Conservation (phyloP, 2,113 vertebrate species). For the Onychostoma macrolepis region DNA sequence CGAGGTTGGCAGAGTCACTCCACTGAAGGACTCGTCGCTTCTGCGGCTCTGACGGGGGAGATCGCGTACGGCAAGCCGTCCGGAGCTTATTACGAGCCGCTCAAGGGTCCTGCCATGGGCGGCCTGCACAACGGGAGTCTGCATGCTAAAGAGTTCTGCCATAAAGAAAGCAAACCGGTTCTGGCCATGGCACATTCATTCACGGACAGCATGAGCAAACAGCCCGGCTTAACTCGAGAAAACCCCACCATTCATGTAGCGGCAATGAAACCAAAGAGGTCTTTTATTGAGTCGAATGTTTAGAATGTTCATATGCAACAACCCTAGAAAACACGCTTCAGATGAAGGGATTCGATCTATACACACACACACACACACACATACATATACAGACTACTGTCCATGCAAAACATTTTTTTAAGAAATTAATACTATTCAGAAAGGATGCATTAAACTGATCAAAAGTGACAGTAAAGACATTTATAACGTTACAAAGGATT, state of each 20-base stretch:
- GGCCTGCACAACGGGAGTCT: conserved; percentile 79
- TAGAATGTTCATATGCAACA: conserved; percentile 65
- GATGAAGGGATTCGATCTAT: not conserved
- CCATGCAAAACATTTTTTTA: no score
- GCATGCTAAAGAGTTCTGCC: conserved; percentile 78
- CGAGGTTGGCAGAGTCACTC: conserved; percentile 84
- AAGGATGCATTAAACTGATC: not conserved
- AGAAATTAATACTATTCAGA: no score
- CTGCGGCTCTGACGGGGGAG: conserved; percentile 77
- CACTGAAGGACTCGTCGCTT: conserved; percentile 66
- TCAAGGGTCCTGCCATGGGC: conserved; percentile 71
- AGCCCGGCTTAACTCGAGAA: conserved; percentile 76
- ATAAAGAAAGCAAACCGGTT: conserved; percentile 79
- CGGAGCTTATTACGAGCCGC: conserved; percentile 75
- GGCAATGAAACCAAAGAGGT: conserved; percentile 94
- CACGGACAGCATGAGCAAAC: conserved; percentile 78
- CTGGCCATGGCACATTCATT: conserved; percentile 75
- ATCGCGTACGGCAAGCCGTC: conserved; percentile 73
- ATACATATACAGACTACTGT: no score
- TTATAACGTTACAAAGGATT: not conserved
- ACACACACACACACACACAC: no score
- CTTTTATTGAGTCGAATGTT: conserved; percentile 97
- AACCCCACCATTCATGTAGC: conserved; percentile 78
- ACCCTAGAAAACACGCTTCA: not conserved
- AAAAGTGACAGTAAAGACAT: not conserved